Evolutionary conservation across 2,797 vertebrate species (phyloP).

Genomic region (Mormyrops boulengeri): DNA sequence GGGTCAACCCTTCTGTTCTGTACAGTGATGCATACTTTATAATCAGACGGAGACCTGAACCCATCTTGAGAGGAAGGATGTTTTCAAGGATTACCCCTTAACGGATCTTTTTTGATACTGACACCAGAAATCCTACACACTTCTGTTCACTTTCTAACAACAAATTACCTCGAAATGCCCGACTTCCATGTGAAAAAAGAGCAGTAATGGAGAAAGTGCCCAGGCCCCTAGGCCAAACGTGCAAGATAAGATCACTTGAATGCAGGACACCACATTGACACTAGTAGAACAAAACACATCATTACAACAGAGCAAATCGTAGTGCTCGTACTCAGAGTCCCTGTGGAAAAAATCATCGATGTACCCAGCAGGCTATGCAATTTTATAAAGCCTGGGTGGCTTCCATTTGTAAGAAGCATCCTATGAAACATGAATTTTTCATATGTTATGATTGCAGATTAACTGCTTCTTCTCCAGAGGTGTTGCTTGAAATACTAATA

Average conservation of each 20-base stretch:
- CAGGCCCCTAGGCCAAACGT: not conserved
- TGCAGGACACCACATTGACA: not conserved
- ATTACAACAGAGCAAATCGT: not conserved
- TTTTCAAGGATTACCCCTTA: not conserved
- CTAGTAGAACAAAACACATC: not conserved
- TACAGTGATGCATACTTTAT: constrained; percentile 6
- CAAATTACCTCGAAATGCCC: not conserved
- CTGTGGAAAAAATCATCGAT: not conserved
- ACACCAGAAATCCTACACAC: not conserved
- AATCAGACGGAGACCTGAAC: constrained; percentile 10
- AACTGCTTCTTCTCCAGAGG: not conserved
- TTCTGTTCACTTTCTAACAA: not conserved
- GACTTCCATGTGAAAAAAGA: not conserved
- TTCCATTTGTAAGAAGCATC: not conserved
- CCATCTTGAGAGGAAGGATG: not conserved
- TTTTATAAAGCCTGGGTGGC: not conserved
- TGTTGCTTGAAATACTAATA: not conserved
- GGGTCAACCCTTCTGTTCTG: constrained; percentile 41
- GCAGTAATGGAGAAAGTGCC: not conserved
- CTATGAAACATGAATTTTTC: not conserved
- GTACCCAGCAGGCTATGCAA: not conserved
- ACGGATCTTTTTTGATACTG: not conserved
- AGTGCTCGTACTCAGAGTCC: not conserved
- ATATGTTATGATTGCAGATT: not conserved
- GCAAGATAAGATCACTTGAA: not conserved